Conservation (phyloP, 2,888 invertebrate species). For the Oconnorella tubifera region DNA sequence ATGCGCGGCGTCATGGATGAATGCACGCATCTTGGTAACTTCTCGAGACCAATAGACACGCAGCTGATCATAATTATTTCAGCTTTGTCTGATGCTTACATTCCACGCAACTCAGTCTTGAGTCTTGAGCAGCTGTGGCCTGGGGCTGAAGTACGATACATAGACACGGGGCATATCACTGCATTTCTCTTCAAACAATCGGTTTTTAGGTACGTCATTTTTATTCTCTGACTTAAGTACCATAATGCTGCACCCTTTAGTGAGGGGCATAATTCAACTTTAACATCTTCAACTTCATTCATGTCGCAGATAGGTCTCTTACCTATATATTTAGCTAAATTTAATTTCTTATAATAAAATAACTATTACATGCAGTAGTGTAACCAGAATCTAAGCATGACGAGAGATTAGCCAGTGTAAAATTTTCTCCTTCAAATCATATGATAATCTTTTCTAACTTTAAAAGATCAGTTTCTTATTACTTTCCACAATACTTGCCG, state of each 20-base stretch:
- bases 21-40: constrained; percentile 92
- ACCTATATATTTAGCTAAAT: not conserved
- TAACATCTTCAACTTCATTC: too few species aligned
- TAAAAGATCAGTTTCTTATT: too few species aligned
- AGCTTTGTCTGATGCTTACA: constrained; percentile 78
- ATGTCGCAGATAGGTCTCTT: not conserved
- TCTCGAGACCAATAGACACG: constrained; percentile 78
- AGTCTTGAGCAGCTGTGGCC: constrained; percentile 88
- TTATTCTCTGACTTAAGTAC: not conserved
- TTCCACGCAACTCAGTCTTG: constrained; percentile 78
- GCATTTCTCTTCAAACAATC: constrained; percentile 75
- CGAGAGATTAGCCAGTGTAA: too few species aligned
- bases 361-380: too few species aligned
- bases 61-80: constrained; percentile 84
- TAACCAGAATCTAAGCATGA: too few species aligned
- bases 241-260: too few species aligned
- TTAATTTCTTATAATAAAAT: too few species aligned
- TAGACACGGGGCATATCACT: constrained; percentile 75
- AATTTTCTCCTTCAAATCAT: too few species aligned
- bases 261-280: too few species aligned
- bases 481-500: too few species aligned
- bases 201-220: constrained; percentile 70
- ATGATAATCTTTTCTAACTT: too few species aligned
- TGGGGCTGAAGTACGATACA: constrained; percentile 78
- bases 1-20: constrained; percentile 99